Evolutionary conservation across 2,888 invertebrate species (phyloP).

Genomic region (Atherix ibis): DNA sequence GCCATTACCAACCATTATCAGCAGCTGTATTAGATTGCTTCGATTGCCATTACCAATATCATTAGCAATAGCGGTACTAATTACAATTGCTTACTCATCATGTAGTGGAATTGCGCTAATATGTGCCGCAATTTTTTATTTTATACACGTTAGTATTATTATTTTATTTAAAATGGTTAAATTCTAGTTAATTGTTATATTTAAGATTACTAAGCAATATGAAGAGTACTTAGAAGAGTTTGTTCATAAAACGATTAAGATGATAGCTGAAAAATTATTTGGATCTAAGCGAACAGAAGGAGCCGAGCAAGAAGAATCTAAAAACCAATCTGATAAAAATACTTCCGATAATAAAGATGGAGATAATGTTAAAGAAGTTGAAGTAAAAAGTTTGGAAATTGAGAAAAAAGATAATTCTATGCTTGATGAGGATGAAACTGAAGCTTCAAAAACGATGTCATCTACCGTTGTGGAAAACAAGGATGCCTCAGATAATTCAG

Average conservation of each 20-base stretch:
- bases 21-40: too few relatives aligned
- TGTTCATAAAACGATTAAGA: slow-evolving; percentile 32
- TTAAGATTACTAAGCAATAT: slow-evolving; percentile 48
- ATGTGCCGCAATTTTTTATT: slow-evolving; percentile 49
- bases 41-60: too few relatives aligned
- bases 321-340: slow-evolving; percentile 1
- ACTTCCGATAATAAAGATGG: background rate
- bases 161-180: background rate
- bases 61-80: too few relatives aligned
- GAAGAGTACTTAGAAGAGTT: slow-evolving; percentile 48
- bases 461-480: too few relatives aligned
- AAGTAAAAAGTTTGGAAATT: slow-evolving; percentile 6
- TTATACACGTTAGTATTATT: slow-evolving; percentile 40
- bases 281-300: slow-evolving; percentile 9
- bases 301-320: slow-evolving; percentile 11
- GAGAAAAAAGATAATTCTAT: slow-evolving; percentile 2
- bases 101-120: slow-evolving; percentile 60
- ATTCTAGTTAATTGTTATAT: slow-evolving; percentile 6
- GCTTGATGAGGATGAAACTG: background rate
- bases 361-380: background rate
- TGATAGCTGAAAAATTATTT: slow-evolving; percentile 19
- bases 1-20: slow-evolving; percentile 14
- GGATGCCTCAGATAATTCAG: slow-evolving; percentile 2
- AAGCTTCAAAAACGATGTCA: slow-evolving; percentile 1
- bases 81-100: slow-evolving; percentile 46